Evolutionary conservation across 1,140 invertebrate species (phyloP).

Genomic region (Pseudomyrmex gracilis): DNA sequence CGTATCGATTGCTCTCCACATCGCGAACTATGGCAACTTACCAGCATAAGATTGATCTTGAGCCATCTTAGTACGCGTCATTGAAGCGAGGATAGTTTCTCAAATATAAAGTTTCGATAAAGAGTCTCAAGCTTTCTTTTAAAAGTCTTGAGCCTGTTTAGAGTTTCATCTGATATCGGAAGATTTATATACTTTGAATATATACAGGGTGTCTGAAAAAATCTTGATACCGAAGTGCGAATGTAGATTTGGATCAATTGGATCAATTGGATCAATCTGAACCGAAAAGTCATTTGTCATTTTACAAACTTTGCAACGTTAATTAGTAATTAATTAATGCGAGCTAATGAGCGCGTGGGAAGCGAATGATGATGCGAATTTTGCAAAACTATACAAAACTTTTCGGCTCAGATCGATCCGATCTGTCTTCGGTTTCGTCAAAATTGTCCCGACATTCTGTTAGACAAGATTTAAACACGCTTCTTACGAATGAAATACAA

Average conservation of each 20-base stretch:
- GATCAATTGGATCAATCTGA: too few relatives aligned
- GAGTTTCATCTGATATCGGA: neutral
- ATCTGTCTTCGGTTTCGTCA: too few relatives aligned
- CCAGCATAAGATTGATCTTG: constrained; percentile 36
- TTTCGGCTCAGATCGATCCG: neutral
- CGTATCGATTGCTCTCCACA: neutral
- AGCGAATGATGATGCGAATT: neutral
- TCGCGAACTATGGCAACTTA: constrained; percentile 13
- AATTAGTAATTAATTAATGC: too few relatives aligned
- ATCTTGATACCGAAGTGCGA: too few relatives aligned
- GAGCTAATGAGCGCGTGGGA: too few relatives aligned
- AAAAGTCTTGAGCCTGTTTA: neutral
- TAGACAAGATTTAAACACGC: neutral
- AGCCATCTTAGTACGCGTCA: neutral
- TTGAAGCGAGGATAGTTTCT: neutral
- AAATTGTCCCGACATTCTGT: too few relatives aligned
- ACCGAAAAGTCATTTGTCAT: too few relatives aligned
- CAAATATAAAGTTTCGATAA: constrained; percentile 39
- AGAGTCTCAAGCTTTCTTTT: neutral
- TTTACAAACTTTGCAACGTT: too few relatives aligned
- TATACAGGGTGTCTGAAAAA: too few relatives aligned
- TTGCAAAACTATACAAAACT: neutral
- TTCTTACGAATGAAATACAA: constrained; percentile 69
- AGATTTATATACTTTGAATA: neutral
- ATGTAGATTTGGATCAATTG: too few relatives aligned